A percentile compares a stretch with the other conserved stretches of the same genome.
Evolutionary conservation across 2,888 invertebrate species (phyloP).

Genomic region (Spicauda simplicius): DNA sequence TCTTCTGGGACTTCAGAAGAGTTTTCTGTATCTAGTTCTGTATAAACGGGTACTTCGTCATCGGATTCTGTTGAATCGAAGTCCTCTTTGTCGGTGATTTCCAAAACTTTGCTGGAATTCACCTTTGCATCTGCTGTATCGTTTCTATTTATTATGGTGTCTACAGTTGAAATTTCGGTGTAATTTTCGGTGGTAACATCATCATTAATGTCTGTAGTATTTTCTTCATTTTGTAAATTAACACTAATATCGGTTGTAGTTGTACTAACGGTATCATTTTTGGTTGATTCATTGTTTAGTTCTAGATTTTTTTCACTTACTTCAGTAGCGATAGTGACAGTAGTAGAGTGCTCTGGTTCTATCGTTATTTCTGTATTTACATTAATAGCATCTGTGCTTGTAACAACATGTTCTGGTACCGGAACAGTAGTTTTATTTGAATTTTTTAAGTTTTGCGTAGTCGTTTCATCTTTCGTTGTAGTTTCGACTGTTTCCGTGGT

Average conservation of each 20-base stretch:
- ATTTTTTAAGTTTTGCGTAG: slow-evolving; percentile 38
- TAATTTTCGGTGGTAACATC: slow-evolving; percentile 36
- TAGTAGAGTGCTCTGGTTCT: slow-evolving; percentile 19
- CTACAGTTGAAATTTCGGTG: slow-evolving; percentile 42
- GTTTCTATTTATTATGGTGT: slow-evolving; percentile 40
- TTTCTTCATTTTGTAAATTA: slow-evolving; percentile 18
- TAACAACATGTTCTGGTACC: slow-evolving; percentile 15
- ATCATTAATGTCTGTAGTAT: slow-evolving; percentile 34
- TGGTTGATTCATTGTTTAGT: slow-evolving; percentile 7
- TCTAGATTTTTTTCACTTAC: slow-evolving; percentile 3
- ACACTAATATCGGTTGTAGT: slow-evolving; percentile 7
- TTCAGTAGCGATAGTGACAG: slow-evolving; percentile 41
- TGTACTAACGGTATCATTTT: slow-evolving; percentile 12
- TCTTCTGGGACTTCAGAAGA: slow-evolving; percentile 70
- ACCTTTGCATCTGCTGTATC: slow-evolving; percentile 41
- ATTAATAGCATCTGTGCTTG: slow-evolving; percentile 1
- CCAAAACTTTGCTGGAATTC: slow-evolving; percentile 44
- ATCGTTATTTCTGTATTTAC: background rate
- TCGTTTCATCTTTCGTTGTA: slow-evolving; percentile 40
- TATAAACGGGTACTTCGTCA: slow-evolving; percentile 66
- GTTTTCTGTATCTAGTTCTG: slow-evolving; percentile 68
- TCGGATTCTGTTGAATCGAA: slow-evolving; percentile 49
- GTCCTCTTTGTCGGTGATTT: slow-evolving; percentile 39
- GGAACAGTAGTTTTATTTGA: slow-evolving; percentile 6
- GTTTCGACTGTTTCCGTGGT: slow-evolving; percentile 48